These are phyloP conservation scores for Nautilus pompilius DNA, from an alignment of 1,140 invertebrate species.

Conservation along the genomic window DNA sequence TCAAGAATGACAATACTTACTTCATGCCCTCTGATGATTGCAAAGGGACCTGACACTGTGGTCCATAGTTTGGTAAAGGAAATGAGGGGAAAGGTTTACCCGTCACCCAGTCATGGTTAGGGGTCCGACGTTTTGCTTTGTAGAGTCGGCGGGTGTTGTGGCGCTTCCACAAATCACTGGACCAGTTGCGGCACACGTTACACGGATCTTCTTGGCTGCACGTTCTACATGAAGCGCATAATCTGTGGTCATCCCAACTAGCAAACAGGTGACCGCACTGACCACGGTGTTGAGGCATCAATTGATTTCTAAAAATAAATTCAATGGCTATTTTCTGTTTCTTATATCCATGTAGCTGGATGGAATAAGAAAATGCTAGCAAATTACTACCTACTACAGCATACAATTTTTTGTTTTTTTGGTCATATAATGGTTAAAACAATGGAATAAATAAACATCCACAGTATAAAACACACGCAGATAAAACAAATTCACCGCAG, in stretches of 20 bases:
- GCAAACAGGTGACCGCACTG: conserved; percentile 1
- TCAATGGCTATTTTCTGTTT: too few species aligned
- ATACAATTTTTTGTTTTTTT: too few species aligned
- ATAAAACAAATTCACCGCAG: too few species aligned
- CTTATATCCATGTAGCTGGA: too few species aligned
- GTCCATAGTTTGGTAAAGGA: background rate
- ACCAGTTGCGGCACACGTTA: background rate
- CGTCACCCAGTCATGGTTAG: background rate
- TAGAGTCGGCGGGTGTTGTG: background rate
- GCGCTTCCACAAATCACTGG: background rate
- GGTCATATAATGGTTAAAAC: too few species aligned
- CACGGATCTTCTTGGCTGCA: background rate
- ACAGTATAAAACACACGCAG: too few species aligned
- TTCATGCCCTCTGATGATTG: background rate
- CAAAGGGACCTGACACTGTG: background rate
- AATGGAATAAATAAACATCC: too few species aligned
- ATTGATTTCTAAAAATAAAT: background rate
- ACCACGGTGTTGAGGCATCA: background rate
- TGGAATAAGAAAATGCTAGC: too few species aligned
- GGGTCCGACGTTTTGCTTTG: background rate
- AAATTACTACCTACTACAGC: too few species aligned
- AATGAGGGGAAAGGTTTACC: background rate
- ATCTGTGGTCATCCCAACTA: background rate
- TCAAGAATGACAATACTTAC: background rate
- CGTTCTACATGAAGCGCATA: background rate